Conservation (phyloP, 2,797 vertebrate species). For the Acanthis flammea region DNA sequence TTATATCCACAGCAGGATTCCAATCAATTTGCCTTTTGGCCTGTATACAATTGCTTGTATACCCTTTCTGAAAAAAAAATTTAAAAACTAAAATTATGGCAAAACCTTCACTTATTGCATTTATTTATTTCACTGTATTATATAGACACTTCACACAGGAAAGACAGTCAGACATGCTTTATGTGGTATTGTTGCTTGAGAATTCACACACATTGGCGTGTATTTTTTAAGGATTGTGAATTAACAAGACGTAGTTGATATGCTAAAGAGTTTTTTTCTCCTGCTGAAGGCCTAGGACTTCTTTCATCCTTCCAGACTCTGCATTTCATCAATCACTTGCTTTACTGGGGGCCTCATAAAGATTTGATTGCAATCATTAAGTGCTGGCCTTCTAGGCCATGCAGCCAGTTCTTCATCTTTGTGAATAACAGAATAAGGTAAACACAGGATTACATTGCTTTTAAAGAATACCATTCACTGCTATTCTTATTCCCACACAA, state of each 20-base stretch:
- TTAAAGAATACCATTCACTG: background rate
- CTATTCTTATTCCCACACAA: background rate
- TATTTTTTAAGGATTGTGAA: background rate
- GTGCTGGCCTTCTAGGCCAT: background rate
- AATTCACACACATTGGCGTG: rapidly evolving
- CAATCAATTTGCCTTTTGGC: background rate
- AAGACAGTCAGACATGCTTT: background rate
- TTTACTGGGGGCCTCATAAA: background rate
- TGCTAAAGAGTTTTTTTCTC: background rate
- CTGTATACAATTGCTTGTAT: background rate
- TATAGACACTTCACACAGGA: background rate
- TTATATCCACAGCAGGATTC: background rate
- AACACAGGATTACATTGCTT: background rate
- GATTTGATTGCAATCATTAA: background rate
- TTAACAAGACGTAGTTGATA: background rate
- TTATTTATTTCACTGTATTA: background rate
- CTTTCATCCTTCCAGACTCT: background rate
- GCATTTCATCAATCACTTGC: background rate
- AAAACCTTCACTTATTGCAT: rapidly evolving
- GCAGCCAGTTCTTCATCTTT: background rate
- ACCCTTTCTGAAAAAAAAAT: background rate
- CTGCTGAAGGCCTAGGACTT: background rate
- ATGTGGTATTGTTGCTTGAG: background rate
- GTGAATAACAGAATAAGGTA: background rate
- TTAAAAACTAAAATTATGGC: background rate